Percentiles rank a stretch among this genome's conserved stretches.
phyloP scores from a whole-genome alignment of 1,140 invertebrate species.

The Hesperophylax magnus region DNA sequence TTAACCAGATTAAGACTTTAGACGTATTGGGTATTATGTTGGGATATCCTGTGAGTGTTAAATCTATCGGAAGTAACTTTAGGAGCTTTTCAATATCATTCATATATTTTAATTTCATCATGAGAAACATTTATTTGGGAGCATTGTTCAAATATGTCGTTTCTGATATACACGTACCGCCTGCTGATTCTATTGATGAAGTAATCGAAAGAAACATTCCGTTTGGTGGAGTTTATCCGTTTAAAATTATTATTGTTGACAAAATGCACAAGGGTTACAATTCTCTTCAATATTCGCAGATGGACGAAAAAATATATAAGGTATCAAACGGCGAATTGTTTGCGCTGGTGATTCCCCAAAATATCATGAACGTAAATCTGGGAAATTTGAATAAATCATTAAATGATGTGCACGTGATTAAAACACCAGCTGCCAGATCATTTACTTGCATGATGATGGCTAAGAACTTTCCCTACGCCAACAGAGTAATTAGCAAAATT shows the following conservation, averaged over 20 bases:
- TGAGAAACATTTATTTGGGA: slow-evolving; percentile 2
- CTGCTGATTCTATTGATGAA: not conserved
- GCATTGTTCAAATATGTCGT: slow-evolving; percentile 1
- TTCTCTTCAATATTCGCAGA: not conserved
- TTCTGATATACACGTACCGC: not conserved
- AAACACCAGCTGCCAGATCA: not conserved
- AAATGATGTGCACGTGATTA: not conserved
- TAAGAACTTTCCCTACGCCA: slow-evolving; percentile 14
- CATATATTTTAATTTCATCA: not conserved
- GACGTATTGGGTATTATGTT: slow-evolving; percentile 10
- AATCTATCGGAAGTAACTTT: not conserved
- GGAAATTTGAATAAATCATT: not conserved
- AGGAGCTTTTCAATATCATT: not conserved
- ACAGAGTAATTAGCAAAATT: not conserved
- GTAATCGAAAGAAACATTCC: not conserved
- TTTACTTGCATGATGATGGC: not conserved
- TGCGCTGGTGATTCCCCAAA: not conserved
- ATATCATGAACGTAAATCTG: not conserved
- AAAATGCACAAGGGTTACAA: not conserved
- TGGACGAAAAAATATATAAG: not conserved
- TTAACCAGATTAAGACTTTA: not conserved
- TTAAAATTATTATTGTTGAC: not conserved
- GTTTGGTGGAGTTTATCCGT: not conserved
- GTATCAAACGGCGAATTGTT: not conserved
- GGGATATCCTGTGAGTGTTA: not conserved